phyloP scores from a whole-genome alignment of 2,113 vertebrate species.

The Hemibagrus wyckioides region DNA sequence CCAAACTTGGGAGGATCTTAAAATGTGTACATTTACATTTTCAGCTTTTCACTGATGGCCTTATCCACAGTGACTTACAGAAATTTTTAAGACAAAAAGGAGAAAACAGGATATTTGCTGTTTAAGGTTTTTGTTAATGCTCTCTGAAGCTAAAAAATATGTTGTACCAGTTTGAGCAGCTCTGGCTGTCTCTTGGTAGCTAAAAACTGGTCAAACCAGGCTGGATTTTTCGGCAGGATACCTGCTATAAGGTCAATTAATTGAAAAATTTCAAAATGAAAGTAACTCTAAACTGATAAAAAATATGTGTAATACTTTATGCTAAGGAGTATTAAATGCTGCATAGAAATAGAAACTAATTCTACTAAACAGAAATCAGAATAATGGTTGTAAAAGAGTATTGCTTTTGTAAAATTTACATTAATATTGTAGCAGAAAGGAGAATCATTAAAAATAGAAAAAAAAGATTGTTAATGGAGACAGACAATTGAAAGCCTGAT shows the following conservation, averaged over 20 bases:
- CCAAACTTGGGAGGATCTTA: no score
- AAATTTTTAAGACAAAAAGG: no score
- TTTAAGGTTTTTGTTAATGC: not conserved
- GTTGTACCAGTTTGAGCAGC: not conserved
- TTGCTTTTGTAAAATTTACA: not conserved
- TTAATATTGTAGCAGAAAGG: not conserved
- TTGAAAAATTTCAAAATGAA: no score
- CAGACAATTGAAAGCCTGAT: not conserved
- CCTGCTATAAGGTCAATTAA: no score
- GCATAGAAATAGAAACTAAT: no score
- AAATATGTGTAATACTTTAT: not conserved
- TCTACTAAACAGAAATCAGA: not conserved
- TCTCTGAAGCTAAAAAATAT: not conserved
- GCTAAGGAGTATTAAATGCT: no score
- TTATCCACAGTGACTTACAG: no score
- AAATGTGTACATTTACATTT: no score
- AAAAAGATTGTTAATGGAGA: not conserved
- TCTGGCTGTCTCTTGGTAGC: constrained; percentile 1
- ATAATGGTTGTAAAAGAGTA: not conserved
- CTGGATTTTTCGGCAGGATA: not conserved
- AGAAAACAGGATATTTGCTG: no score
- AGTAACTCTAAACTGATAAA: not conserved
- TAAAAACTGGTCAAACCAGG: not conserved
- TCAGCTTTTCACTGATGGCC: no score
- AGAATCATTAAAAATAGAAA: not conserved